Conservation (phyloP, 2,797 vertebrate genomes). For the Pagetopsis macropterus region DNA sequence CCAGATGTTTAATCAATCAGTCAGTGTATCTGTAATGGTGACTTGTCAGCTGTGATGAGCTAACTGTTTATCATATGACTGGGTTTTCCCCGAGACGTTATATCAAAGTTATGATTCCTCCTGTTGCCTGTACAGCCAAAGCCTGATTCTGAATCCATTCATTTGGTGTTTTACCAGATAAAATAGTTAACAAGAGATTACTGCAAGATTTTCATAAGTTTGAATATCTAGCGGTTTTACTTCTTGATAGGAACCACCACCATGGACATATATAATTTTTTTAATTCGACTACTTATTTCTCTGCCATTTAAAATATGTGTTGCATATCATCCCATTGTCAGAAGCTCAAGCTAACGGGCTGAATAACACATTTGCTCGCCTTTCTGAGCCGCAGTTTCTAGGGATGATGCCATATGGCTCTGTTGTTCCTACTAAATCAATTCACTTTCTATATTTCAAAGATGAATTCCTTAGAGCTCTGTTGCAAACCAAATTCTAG, state of each 20-base stretch:
- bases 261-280: background rate
- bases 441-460: constrained; percentile 28
- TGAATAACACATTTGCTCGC: background rate
- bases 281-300: background rate
- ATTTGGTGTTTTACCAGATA: background rate
- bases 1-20: constrained; percentile 11
- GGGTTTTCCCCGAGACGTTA: constrained; percentile 4
- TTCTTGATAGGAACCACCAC: background rate
- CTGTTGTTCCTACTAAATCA: constrained; percentile 29
- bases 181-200: background rate
- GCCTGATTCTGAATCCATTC: constrained; percentile 6
- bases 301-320: background rate
- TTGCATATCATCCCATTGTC: background rate
- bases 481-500: background rate
- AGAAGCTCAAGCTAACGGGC: constrained; percentile 1
- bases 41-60: constrained; percentile 40
- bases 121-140: background rate
- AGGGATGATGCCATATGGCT: constrained; percentile 12
- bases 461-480: constrained; percentile 15
- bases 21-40: constrained; percentile 25
- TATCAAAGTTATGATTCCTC: constrained; percentile 1
- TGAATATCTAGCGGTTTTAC: background rate
- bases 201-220: background rate
- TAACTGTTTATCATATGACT: constrained; percentile 13
- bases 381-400: constrained; percentile 12